phyloP scores from a whole-genome alignment of 2,888 invertebrate species.

The Agrotis segetum region DNA sequence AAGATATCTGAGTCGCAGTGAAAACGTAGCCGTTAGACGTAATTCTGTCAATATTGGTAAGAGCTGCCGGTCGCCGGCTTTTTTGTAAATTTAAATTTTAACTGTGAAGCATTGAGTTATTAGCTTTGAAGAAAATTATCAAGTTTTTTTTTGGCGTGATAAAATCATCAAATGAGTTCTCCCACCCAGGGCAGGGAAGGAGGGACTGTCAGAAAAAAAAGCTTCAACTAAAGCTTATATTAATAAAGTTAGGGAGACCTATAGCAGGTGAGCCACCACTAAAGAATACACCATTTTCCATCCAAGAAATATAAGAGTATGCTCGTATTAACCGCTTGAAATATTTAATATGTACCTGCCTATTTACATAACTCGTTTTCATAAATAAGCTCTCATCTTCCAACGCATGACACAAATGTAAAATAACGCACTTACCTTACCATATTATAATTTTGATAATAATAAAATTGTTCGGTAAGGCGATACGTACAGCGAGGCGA shows the following conservation, averaged over 20 bases:
- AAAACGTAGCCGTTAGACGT: conserved; percentile 53
- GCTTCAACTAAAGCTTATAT: conserved; percentile 19
- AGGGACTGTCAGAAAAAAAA: too few species aligned
- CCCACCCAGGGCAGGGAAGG: too few species aligned
- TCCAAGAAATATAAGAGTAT: conserved; percentile 42
- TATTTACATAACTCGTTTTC: conserved; percentile 56
- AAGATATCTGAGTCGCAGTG: conserved; percentile 62
- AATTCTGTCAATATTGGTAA: conserved; percentile 49
- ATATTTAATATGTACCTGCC: conserved; percentile 50
- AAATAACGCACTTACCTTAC: conserved; percentile 46
- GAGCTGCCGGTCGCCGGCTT: conserved; percentile 23
- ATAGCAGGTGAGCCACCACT: conserved; percentile 7
- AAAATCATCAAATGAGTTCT: too few species aligned
- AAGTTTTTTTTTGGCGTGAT: too few species aligned
- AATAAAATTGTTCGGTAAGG: conserved; percentile 59
- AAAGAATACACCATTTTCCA: conserved; percentile 33
- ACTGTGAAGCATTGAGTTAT: neutral
- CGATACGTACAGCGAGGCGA: conserved; percentile 52
- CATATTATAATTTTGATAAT: conserved; percentile 53
- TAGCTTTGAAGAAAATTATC: too few species aligned
- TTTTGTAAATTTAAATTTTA: neutral
- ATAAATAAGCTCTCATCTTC: conserved; percentile 48
- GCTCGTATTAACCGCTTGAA: conserved; percentile 41
- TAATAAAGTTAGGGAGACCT: conserved; percentile 19
- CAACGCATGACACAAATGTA: conserved; percentile 44